These are phyloP conservation scores for Biston stratarius DNA, from an alignment of 2,888 invertebrate genomes.

Conservation along the genomic window DNA sequence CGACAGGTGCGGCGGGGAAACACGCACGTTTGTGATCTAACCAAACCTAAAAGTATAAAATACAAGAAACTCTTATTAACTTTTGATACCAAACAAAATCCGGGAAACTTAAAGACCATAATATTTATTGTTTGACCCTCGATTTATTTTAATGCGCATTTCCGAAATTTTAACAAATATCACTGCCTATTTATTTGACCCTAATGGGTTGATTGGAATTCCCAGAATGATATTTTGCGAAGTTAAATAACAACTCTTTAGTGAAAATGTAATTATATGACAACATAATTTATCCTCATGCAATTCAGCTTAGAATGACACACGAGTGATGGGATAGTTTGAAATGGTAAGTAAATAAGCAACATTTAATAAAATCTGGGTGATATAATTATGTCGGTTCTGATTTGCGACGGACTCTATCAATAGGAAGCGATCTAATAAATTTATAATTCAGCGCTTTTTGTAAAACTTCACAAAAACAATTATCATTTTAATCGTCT, in stretches of 20 bases:
- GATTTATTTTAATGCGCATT: background rate
- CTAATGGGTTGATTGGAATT: background rate
- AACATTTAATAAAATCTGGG: too few relatives aligned
- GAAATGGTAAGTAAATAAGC: too few relatives aligned
- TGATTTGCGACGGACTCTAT: slow-evolving; percentile 21
- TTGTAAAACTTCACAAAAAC: slow-evolving; percentile 31
- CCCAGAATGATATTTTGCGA: background rate
- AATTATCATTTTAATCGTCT: slow-evolving; percentile 33
- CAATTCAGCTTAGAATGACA: too few relatives aligned
- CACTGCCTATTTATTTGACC: background rate
- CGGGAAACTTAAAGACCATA: background rate
- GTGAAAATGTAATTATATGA: too few relatives aligned
- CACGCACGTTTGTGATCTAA: too few relatives aligned
- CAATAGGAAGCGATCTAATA: slow-evolving; percentile 37
- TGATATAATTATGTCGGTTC: background rate
- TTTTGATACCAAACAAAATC: background rate
- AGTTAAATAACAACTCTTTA: background rate
- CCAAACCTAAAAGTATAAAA: too few relatives aligned
- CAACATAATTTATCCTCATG: too few relatives aligned
- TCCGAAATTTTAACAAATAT: background rate
- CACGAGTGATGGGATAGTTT: too few relatives aligned
- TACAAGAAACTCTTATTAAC: background rate
- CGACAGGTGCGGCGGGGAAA: too few relatives aligned
- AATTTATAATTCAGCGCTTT: slow-evolving; percentile 24
- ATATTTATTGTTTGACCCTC: background rate